Base-by-base conservation (phyloP, 1,140 invertebrate genomes). In the Zaprionus nigranus region DNA sequence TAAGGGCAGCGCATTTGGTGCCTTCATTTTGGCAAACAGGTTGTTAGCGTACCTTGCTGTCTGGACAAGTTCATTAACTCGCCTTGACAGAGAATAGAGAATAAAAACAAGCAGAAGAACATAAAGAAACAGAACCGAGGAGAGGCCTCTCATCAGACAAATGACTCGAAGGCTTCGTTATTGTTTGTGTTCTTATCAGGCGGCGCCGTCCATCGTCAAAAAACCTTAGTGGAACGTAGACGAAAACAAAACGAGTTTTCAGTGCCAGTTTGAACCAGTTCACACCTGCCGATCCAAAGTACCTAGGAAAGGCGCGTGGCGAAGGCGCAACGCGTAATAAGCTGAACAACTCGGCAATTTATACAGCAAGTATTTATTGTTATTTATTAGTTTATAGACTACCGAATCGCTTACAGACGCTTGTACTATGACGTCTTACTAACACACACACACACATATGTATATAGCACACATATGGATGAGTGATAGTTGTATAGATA, bases 41-140 rank as follows among this genome's bases (percentile, higher is more conserved):
- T 75, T 75, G 40, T 30, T 62, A 20, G 17, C n/a, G 20, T 53
- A 24, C 30, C 22, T 36, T 54, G 30, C 26, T 5, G 24, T 40
- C 24, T 62, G 49, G 38, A 11, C 60, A 67, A 73, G 78, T 78
- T 87, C 83, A 88, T 81, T 78, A 78, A 74, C 73, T 75, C 34
- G 38, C 70, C 84, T 72, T 78, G 80, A 67, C 82, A 24, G 62
- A 30, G 17, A 40, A n/a, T 34, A 11, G 34, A 36, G 26, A 64
- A 43, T 12, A 51, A 64, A 46, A 51, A 69, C 54, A 7, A 34
- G 46, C 36, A 57, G 54, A 64, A 11, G 59, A 66, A 30, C 49
- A 34, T 34, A 9, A 34, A 34, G 30, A 34, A 34, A 34, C 34
- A 49, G 49, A 57, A 43, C n/a, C 40, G 69, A 38, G 36, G 36